Evolutionary conservation across 1,140 invertebrate species (phyloP).

Genomic region (Saccostrea glomerata): DNA sequence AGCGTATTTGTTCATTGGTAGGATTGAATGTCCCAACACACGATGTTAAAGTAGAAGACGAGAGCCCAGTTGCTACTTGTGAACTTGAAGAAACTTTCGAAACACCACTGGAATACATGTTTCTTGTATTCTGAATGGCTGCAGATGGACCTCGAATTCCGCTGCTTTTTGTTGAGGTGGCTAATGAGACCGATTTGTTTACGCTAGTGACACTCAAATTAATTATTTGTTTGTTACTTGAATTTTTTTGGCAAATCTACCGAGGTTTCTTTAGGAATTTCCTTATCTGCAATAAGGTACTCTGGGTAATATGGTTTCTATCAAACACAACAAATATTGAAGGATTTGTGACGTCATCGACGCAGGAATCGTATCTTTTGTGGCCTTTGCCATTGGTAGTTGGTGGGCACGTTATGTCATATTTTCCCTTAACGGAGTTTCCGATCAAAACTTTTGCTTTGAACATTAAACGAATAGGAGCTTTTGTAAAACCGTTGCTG

Average conservation of each 20-base stretch:
- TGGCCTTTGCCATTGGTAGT: constrained; percentile 40
- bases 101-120: too few species aligned
- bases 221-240: too few species aligned
- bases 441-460: constrained; percentile 58
- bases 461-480: constrained; percentile 56
- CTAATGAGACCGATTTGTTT: too few species aligned
- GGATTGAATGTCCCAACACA: neutral
- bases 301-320: constrained; percentile 65
- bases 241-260: too few species aligned
- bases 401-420: constrained; percentile 46
- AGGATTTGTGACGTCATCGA: constrained; percentile 57
- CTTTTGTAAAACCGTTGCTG: constrained; percentile 55
- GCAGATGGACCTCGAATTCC: too few species aligned
- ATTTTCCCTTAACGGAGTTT: constrained; percentile 37
- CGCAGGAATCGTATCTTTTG: constrained; percentile 63
- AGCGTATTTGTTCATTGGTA: neutral
- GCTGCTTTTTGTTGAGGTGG: too few species aligned
- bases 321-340: constrained; percentile 67
- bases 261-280: neutral
- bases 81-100: too few species aligned
- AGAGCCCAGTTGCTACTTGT: too few species aligned
- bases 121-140: too few species aligned
- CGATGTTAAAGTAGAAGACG: neutral
- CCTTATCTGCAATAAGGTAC: constrained; percentile 56
- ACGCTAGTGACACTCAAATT: too few species aligned